These are phyloP conservation scores for Platycheirus albimanus DNA, from an alignment of 2,888 invertebrate genomes.

Conservation along the genomic window DNA sequence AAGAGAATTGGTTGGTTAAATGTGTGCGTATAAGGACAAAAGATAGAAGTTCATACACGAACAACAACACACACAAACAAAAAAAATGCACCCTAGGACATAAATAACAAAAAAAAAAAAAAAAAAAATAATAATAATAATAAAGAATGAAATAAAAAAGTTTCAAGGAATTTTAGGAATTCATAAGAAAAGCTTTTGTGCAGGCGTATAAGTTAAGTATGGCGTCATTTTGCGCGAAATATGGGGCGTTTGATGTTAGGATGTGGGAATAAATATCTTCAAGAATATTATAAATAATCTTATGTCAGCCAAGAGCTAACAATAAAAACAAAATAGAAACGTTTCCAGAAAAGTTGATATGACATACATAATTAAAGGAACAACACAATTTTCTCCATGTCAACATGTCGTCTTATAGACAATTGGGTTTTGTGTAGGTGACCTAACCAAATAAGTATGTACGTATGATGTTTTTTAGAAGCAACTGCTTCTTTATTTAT, in stretches of 20 bases:
- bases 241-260: neutral
- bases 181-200: constrained; percentile 17
- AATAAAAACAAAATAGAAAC: neutral
- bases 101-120: neutral
- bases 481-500: no score
- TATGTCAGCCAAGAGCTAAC: constrained; percentile 17
- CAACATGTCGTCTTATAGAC: no score
- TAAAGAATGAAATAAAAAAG: no score
- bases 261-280: neutral
- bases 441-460: no score
- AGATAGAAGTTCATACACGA: constrained; percentile 19
- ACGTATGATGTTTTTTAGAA: no score
- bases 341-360: neutral
- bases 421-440: no score
- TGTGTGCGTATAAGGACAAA: neutral
- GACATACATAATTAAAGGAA: neutral
- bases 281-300: constrained; percentile 11
- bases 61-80: no score
- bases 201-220: neutral
- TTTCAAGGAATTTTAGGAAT: constrained; percentile 16
- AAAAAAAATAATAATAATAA: neutral
- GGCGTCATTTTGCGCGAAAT: neutral
- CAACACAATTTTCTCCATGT: no score
- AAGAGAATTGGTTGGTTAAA: neutral
- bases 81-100: constrained; percentile 30